A percentile compares a stretch with the other conserved stretches of the same genome.
phyloP scores from a whole-genome alignment of 2,888 invertebrate species.

The Flexamia atlantica region DNA sequence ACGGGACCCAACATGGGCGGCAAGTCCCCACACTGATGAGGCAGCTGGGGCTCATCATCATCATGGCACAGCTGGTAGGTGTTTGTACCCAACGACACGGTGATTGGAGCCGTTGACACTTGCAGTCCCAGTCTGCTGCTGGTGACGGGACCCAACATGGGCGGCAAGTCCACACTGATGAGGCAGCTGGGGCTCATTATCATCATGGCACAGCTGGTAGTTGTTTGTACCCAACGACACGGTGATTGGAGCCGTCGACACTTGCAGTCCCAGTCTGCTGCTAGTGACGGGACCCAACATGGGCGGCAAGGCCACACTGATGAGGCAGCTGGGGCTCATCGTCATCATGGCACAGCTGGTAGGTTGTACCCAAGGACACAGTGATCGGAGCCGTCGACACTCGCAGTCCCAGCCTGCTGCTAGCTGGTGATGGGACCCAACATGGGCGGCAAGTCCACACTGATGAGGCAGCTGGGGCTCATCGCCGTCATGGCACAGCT shows the following conservation, averaged over 20 bases:
- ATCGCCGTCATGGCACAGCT: slow-evolving; percentile 92
- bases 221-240: slow-evolving; percentile 95
- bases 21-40: slow-evolving; percentile 98
- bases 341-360: slow-evolving; percentile 96
- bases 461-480: slow-evolving; percentile 97
- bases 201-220: slow-evolving; percentile 95
- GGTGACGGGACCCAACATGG: slow-evolving; percentile 98
- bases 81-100: slow-evolving; percentile 94
- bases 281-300: slow-evolving; percentile 97
- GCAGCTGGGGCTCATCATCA: slow-evolving; percentile 91
- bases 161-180: slow-evolving; percentile 99
- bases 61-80: slow-evolving; percentile 96
- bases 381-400: slow-evolving; percentile 80
- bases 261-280: slow-evolving; percentile 78
- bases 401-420: slow-evolving; percentile 78
- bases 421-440: slow-evolving; percentile 96
- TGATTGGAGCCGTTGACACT: slow-evolving; percentile 80
- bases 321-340: slow-evolving; percentile 96
- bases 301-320: slow-evolving; percentile 99
- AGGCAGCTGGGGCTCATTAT: slow-evolving; percentile 93
- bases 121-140: slow-evolving; percentile 79
- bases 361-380: slow-evolving; percentile 95
- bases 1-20: slow-evolving; percentile 99
- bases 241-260: slow-evolving; percentile 80
- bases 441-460: slow-evolving; percentile 99